These are phyloP conservation scores for Macaria notata DNA, from an alignment of 2,888 invertebrate genomes.

Conservation along the genomic window DNA sequence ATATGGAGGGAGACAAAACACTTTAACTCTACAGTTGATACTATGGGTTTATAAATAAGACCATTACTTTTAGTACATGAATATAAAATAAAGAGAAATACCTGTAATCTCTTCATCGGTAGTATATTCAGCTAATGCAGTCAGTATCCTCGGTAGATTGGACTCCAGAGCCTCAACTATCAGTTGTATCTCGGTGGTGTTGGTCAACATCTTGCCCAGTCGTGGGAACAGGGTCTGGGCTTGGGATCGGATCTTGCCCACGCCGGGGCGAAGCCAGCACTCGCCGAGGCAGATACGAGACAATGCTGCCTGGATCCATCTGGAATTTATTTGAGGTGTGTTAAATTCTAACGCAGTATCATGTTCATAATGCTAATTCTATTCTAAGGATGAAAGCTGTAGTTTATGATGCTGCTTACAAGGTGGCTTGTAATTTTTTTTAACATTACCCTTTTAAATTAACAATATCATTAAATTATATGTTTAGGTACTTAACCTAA, in stretches of 20 bases:
- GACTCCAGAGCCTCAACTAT: conserved; percentile 69
- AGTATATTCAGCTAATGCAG: conserved; percentile 69
- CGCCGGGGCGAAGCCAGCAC: conserved; percentile 72
- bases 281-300: conserved; percentile 72
- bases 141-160: conserved; percentile 69
- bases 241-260: conserved; percentile 72
- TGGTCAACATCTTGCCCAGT: conserved; percentile 64
- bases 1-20: too few relatives aligned
- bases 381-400: too few relatives aligned
- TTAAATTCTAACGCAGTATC: too few relatives aligned
- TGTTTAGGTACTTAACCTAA: too few relatives aligned
- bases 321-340: conserved; percentile 29
- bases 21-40: too few relatives aligned
- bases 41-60: too few relatives aligned
- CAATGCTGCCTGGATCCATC: conserved; percentile 75
- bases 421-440: too few relatives aligned
- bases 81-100: conserved; percentile 26
- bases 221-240: conserved; percentile 73
- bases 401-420: too few relatives aligned
- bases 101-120: conserved; percentile 77
- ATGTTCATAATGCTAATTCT: too few relatives aligned
- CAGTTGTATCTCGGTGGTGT: conserved; percentile 60
- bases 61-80: too few relatives aligned
- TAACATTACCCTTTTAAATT: too few relatives aligned
- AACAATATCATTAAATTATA: too few relatives aligned